These are phyloP conservation scores for Drosophila sp. DNA, from an alignment of 1,140 invertebrate genomes.

Conservation along the genomic window DNA sequence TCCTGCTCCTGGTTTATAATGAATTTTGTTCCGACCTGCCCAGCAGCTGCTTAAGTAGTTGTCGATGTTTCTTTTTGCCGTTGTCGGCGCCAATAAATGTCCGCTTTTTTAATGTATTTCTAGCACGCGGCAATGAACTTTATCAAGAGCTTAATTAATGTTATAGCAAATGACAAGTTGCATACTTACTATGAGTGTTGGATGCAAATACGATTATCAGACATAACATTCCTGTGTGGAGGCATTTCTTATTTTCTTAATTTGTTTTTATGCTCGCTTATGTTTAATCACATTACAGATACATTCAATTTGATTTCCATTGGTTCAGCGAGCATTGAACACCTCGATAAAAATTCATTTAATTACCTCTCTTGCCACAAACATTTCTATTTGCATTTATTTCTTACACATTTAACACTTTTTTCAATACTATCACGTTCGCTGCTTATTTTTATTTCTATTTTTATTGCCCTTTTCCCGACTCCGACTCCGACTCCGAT, in stretches of 20 bases:
- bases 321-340: conserved; percentile 31
- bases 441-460: conserved; percentile 74
- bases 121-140: conserved; percentile 70
- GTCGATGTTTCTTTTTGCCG: conserved; percentile 35
- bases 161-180: conserved; percentile 23
- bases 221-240: background rate
- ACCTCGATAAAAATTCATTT: conserved; percentile 49
- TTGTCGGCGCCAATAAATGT: conserved; percentile 65
- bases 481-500: no score
- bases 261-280: background rate
- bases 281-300: conserved; percentile 14
- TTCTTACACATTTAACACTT: conserved; percentile 63
- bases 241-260: background rate
- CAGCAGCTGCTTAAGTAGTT: conserved; percentile 58
- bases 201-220: background rate
- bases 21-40: conserved; percentile 25
- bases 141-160: conserved; percentile 75
- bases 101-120: conserved; percentile 78
- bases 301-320: conserved; percentile 27
- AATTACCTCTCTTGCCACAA: conserved; percentile 52
- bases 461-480: conserved; percentile 41
- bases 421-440: conserved; percentile 65
- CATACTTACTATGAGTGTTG: conserved; percentile 14
- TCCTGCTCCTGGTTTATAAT: conserved; percentile 34
- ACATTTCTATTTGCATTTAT: conserved; percentile 67